These are phyloP conservation scores for Ridgeia piscesae DNA, from an alignment of 1,140 invertebrate species.

Conservation along the genomic window DNA sequence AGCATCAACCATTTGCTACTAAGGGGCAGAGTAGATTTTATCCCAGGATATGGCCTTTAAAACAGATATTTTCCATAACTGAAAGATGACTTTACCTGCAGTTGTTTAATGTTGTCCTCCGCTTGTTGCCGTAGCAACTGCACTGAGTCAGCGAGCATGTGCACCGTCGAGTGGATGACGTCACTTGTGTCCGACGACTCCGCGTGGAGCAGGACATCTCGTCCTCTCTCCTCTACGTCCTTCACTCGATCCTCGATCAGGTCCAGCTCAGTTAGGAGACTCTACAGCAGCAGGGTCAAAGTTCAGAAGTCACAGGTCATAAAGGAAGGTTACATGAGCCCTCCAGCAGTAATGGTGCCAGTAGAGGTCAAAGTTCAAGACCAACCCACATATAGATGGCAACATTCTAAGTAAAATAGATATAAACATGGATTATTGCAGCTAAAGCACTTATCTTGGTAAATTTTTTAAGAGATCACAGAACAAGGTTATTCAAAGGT, in stretches of 20 bases:
- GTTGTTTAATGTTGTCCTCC: background rate
- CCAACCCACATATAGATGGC: no score
- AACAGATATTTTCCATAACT: background rate
- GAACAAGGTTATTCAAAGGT: no score
- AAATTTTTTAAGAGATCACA: no score
- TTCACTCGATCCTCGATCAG: background rate
- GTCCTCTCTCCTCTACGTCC: background rate
- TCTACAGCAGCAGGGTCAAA: background rate
- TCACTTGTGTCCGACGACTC: background rate
- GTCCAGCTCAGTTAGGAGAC: background rate
- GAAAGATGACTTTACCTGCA: background rate
- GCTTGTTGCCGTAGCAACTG: background rate
- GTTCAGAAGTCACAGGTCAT: no score
- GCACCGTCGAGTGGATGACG: background rate
- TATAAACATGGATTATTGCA: no score
- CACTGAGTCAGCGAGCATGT: background rate
- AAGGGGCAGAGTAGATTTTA: no score
- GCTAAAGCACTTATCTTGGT: no score
- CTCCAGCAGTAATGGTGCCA: background rate
- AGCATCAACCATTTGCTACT: no score
- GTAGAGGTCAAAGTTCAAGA: background rate
- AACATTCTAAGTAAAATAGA: no score
- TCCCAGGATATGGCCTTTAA: background rate
- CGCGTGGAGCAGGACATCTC: background rate
- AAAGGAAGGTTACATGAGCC: background rate